Evolutionary conservation across 2,797 vertebrate genomes (phyloP).

Genomic region (Miichthys miiuy): DNA sequence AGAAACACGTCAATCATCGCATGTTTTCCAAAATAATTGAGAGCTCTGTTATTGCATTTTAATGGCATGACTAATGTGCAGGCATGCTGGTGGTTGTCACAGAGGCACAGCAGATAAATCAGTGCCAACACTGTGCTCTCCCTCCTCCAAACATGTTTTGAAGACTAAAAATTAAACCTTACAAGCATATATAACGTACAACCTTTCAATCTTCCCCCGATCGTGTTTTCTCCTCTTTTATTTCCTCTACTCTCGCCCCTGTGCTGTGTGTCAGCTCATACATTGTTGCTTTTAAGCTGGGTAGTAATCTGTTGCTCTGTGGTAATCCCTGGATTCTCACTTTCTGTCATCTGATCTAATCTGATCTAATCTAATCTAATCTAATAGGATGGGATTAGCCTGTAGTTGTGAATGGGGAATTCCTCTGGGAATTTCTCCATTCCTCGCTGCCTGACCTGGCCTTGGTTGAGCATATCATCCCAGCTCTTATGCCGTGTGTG

Average conservation of each 20-base stretch:
- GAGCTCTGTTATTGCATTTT: constrained; percentile 62
- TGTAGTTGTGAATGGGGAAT: constrained; percentile 64
- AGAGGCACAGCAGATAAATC: constrained; percentile 45
- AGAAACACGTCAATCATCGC: constrained; percentile 64
- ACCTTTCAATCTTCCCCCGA: constrained; percentile 20
- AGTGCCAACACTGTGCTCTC: constrained; percentile 16
- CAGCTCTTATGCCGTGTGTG: constrained; percentile 22
- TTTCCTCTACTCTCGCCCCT: constrained; percentile 15
- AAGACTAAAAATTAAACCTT: constrained; percentile 31
- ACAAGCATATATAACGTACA: constrained; percentile 28
- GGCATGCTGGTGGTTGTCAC: constrained; percentile 48
- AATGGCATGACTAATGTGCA: constrained; percentile 62
- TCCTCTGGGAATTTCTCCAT: constrained; percentile 56
- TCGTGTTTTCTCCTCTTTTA: constrained; percentile 17
- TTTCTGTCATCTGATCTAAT: constrained; percentile 74
- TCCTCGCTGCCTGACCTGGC: constrained; percentile 37
- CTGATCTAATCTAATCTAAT: constrained; percentile 76
- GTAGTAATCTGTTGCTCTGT: constrained; percentile 75
- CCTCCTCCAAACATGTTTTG: constrained; percentile 38
- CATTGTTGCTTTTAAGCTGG: constrained; percentile 62
- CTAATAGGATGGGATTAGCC: constrained; percentile 81
- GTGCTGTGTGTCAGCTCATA: constrained; percentile 34
- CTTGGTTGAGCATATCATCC: constrained; percentile 30
- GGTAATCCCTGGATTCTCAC: constrained; percentile 81
- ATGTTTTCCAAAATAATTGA: constrained; percentile 62